These are phyloP conservation scores for Pycnomerus fuliginosus DNA, from an alignment of 2,888 invertebrate species.

Conservation along the genomic window DNA sequence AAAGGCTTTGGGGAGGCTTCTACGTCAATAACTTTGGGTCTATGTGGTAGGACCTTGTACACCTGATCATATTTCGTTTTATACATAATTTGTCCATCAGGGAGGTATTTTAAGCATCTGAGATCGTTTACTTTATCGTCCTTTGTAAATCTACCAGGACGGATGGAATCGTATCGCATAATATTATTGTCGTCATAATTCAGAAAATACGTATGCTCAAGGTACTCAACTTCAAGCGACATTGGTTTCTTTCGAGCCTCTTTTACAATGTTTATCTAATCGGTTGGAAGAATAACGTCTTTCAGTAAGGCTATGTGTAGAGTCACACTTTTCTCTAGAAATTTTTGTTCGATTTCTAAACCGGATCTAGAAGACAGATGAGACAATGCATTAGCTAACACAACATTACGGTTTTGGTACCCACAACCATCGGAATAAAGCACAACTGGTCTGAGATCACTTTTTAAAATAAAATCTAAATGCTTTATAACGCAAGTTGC, in stretches of 20 bases:
- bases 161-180: not conserved
- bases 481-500: slow-evolving; percentile 1
- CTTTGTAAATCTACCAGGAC: not conserved
- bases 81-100: too few relatives aligned
- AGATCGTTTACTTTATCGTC: too few relatives aligned
- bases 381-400: not conserved
- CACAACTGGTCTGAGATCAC: not conserved
- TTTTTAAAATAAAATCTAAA: not conserved
- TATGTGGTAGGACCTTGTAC: too few relatives aligned
- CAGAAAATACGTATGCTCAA: not conserved
- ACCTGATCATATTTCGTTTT: too few relatives aligned
- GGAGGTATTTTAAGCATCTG: too few relatives aligned
- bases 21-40: too few relatives aligned
- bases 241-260: not conserved
- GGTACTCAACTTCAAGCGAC: not conserved
- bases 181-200: not conserved
- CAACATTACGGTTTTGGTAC: not conserved
- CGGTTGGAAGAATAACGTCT: not conserved
- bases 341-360: not conserved
- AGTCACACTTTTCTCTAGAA: not conserved
- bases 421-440: slow-evolving; percentile 1
- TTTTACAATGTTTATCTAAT: not conserved
- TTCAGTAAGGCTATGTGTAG: not conserved
- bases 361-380: not conserved
- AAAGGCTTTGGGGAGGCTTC: too few relatives aligned